phyloP scores from a whole-genome alignment of 2,113 vertebrate genomes.

The Coturnix japonica region DNA sequence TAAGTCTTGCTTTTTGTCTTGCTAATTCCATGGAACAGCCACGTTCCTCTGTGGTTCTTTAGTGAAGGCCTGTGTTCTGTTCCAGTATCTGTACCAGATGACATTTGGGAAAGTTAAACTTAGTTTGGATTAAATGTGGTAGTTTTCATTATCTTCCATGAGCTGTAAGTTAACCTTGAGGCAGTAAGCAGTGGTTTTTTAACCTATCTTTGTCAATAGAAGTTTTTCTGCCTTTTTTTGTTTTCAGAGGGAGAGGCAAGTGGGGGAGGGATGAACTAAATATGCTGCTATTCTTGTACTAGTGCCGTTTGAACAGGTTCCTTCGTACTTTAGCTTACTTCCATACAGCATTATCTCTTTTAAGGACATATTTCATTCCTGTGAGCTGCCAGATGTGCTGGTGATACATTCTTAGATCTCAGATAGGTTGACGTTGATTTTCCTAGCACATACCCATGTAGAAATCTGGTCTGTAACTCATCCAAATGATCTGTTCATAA shows the following conservation, averaged over 20 bases:
- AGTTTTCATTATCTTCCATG: not conserved
- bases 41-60: not conserved
- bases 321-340: not conserved
- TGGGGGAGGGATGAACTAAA: slow-evolving; percentile 27
- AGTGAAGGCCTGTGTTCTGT: not conserved
- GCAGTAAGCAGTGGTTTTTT: not conserved
- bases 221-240: not conserved
- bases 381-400: slow-evolving; percentile 64
- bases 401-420: slow-evolving; percentile 53
- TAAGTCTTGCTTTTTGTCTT: not conserved
- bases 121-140: not conserved
- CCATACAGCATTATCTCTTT: slow-evolving; percentile 43
- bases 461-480: slow-evolving; percentile 70
- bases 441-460: slow-evolving; percentile 40
- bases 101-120: not conserved
- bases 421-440: slow-evolving; percentile 59
- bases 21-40: not conserved
- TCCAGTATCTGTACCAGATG: not conserved
- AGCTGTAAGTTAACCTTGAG: not conserved
- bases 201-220: not conserved
- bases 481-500: slow-evolving; percentile 76
- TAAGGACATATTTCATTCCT: slow-evolving; percentile 33
- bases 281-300: not conserved
- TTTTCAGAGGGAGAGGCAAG: not conserved
- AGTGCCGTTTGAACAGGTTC: slow-evolving; percentile 34